Percentiles rank a stretch among this genome's conserved stretches.
These are phyloP conservation scores for Microcebus griseorufus DNA, from an alignment of 2,113 vertebrate genomes.

Conservation along the genomic window DNA sequence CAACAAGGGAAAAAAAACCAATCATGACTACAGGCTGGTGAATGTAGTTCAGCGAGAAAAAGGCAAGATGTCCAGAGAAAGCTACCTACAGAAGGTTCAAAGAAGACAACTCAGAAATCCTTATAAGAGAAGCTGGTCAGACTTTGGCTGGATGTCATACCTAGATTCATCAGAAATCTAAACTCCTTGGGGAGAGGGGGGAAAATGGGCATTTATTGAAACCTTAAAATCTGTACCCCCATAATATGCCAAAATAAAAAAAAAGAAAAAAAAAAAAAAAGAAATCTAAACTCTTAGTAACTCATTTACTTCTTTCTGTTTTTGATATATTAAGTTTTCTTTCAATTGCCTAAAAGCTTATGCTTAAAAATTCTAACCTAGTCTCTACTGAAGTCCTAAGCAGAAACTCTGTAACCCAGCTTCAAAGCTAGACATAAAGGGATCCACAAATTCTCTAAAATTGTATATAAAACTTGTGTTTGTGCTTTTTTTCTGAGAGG, in stretches of 20 bases:
- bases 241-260: too few species aligned
- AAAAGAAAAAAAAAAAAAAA: too few species aligned
- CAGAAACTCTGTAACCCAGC: background rate
- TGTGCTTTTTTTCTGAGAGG: background rate
- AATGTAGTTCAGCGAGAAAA: background rate
- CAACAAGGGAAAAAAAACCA: background rate
- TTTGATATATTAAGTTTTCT: background rate
- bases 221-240: too few species aligned
- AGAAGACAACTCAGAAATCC: background rate
- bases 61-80: background rate
- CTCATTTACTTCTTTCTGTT: background rate
- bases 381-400: background rate
- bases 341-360: slow-evolving; percentile 20
- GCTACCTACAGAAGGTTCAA: background rate
- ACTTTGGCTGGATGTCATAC: background rate
- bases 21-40: background rate
- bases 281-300: background rate
- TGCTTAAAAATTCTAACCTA: slow-evolving; percentile 9
- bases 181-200: too few species aligned
- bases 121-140: background rate
- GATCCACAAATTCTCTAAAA: background rate
- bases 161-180: background rate
- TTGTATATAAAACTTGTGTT: background rate
- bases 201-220: too few species aligned
- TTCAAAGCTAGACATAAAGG: background rate